Percentiles rank a stretch among this genome's conserved stretches.
Evolutionary conservation across 2,797 vertebrate genomes (phyloP).

Genomic region (Triplophysa bombifrons): DNA sequence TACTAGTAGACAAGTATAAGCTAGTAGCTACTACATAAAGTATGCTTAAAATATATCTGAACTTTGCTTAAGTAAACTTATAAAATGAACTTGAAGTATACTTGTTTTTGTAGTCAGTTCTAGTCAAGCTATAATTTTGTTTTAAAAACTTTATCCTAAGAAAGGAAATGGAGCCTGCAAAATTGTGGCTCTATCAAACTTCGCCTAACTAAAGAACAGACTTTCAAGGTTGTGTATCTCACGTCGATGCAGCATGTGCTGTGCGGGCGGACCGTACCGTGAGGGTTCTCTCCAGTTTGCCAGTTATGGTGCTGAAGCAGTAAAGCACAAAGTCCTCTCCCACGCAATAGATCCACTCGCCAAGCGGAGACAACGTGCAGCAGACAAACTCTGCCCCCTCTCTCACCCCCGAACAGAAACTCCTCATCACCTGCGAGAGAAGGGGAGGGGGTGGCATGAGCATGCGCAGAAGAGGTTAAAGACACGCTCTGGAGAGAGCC

Average conservation of each 20-base stretch:
- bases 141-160: too few species aligned
- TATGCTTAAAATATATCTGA: too few species aligned
- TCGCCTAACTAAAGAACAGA: neutral
- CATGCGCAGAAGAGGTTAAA: neutral
- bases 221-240: neutral
- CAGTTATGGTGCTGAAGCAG: constrained; percentile 97
- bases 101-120: too few species aligned
- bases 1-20: too few species aligned
- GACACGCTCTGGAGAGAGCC: constrained; percentile 22
- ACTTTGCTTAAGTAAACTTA: too few species aligned
- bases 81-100: too few species aligned
- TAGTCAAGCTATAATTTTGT: too few species aligned
- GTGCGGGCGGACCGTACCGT: constrained; percentile 79
- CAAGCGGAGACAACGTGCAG: constrained; percentile 94
- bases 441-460: neutral
- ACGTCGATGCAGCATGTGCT: constrained; percentile 5
- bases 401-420: constrained; percentile 97
- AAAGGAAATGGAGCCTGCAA: too few species aligned
- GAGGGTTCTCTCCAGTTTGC: constrained; percentile 97
- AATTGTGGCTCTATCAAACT: neutral
- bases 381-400: constrained; percentile 98
- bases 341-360: constrained; percentile 99
- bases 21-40: too few species aligned
- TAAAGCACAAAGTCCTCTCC: constrained; percentile 98
- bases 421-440: constrained; percentile 89